Evolutionary conservation across 2,797 vertebrate genomes (phyloP), one percentile per base, ranked within the genome.

Genomic region (Sebastes umbrosus): DNA sequence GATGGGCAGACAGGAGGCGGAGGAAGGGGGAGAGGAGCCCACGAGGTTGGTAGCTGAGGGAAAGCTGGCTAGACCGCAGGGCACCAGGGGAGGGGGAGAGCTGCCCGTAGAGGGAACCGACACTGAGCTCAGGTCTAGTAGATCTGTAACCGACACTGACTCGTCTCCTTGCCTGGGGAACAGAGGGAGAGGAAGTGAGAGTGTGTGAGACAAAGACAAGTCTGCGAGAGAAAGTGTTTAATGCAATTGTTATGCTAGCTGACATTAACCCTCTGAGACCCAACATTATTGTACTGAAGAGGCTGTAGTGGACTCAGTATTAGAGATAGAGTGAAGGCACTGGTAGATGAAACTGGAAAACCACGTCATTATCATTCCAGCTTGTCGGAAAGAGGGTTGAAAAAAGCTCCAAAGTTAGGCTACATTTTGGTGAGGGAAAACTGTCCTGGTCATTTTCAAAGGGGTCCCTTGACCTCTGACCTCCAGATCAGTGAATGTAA

Each of bases 111-210:
- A 94, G 18, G 94, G 81, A 34, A 95, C 85, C 3, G 96, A 93
- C 75, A 96, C 96, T 0, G 95, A 95, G 90, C 94, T 94, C 69
- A 97, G 92, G 80, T 97, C 97, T 1, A 97, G 90, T 27, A 96
- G 93, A 50, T 98, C 97, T 5, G 95, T 95, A 69, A 97, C 94
- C 0, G 95, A 96, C 73, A 96, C 88, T 0, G 94, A 95, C 25
- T 98, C 97, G 25, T 97, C 97, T 60, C 94, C 94, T 16, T 94
- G 96, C 80, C 97, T 98, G 88, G 3, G 7, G 62, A 52, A 77
- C 8, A 57, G 74, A 75, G 22, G 24, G 24, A 76, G 46, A 73
- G 62, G 24, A 71, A 71, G 63, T n/a, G 39, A 76, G 64, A 80
- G 54, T 16, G 60, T 54, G 27, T 25, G 52, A 74, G 25, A 69